Evolutionary conservation across 2,113 vertebrate genomes (phyloP), one percentile per base, ranked within the genome.

Genomic region (Callospermophilus lateralis): DNA sequence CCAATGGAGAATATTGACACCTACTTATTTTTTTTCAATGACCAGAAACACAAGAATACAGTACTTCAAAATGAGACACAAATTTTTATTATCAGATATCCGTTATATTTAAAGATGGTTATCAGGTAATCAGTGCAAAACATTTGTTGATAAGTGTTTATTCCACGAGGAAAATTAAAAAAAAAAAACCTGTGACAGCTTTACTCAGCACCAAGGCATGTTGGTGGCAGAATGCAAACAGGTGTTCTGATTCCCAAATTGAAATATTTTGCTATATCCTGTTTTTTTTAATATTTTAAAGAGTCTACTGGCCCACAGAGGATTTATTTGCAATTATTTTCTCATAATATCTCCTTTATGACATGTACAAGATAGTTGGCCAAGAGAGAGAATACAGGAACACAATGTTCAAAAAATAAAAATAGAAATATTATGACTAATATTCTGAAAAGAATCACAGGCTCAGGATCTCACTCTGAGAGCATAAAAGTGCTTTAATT

Each of bases 401-500:
- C 34, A 80, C 26, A 13, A 55, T 68, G 65, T 87, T 93, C 63
- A 61, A 39, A 88, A 93, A 63, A 55, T 15, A 42, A 92, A 95
- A 89, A 83, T 30, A 55, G 51, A 17, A 72, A 70, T 37, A 68
- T 70, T 45, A 42, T 72, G 67, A 55, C 76, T 58, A 79, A 91
- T 90, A 84, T 63, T 86, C 48, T 86, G 61, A 72, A 63, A 45
- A 22, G 42, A 65, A 65, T 63, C n/a, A 72, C 28, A 70, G 80
- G 16, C 51, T 84, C 39, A 53, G 0, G 83, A n/a, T 67, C 8
- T 42, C n/a, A 73, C 51, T 8, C 28, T 68, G 7, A 89, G 30
- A 95, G 89, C 78, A 94, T 70, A 86, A 94, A 96, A 92, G 53
- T 73, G 24, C 24, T 8, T 90, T 70, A 77, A 89, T 58, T 86